These are phyloP conservation scores for Parapsyche elsis DNA, from an alignment of 1,140 invertebrate genomes.

Conservation along the genomic window DNA sequence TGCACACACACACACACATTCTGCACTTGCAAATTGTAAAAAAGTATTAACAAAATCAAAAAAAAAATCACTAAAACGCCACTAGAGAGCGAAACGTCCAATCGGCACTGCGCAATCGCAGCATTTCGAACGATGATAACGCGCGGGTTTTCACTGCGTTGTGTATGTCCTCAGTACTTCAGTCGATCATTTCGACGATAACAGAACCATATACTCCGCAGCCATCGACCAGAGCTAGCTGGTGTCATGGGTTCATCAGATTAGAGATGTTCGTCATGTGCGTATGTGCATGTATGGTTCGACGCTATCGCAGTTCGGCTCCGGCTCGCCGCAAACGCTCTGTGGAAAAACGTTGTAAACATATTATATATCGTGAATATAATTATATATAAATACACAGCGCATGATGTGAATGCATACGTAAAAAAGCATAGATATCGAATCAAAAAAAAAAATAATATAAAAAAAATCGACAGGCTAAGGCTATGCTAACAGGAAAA, in stretches of 20 bases:
- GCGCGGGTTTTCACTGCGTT: background rate
- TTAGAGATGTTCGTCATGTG: background rate
- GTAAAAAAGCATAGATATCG: too few species aligned
- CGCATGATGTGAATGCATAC: too few species aligned
- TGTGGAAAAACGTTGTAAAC: too few species aligned
- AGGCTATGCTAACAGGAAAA: too few species aligned
- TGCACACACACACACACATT: background rate
- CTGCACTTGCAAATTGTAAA: background rate
- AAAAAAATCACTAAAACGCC: background rate
- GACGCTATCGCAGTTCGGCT: too few species aligned
- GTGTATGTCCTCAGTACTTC: background rate
- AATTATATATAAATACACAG: too few species aligned
- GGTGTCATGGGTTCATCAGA: slow-evolving; percentile 27
- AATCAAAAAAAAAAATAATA: too few species aligned
- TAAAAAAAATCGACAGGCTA: too few species aligned
- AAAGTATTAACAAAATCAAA: too few species aligned
- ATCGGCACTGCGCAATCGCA: background rate
- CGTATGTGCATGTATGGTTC: background rate
- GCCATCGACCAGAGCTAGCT: background rate
- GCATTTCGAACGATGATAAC: background rate
- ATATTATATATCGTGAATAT: too few species aligned
- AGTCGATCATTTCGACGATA: background rate
- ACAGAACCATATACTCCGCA: background rate
- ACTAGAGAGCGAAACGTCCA: background rate
- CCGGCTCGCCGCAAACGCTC: too few species aligned